Evolutionary conservation across 2,888 invertebrate species (phyloP), one percentile per base, ranked within the genome.

Genomic region (Macaria liturata): DNA sequence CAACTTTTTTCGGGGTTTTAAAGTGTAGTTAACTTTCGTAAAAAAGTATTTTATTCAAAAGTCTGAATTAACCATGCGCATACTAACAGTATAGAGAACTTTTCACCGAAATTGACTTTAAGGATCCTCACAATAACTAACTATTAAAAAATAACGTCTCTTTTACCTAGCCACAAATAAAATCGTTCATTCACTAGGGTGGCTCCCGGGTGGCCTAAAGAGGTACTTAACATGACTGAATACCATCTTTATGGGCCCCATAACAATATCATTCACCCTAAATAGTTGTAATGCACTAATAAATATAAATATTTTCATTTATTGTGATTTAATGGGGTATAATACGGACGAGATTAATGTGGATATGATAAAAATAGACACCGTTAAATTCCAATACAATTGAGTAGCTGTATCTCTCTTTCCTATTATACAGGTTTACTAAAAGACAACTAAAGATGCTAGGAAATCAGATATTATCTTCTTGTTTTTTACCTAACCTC

Each of bases 291-390:
- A 78, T 72, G 75, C 64, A 70, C 74, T 83, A 83, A 85, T 86
- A 88, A 87, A 88, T 88, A 88, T 82, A 82, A 88, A 88, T 88
- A 87, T 83, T 85, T 84, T 83, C 78, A 81, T 80, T 76, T 82
- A 74, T 76, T 78, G 76, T 88, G 88, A 88, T 88, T 88, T 88
- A 88, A 86, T 83, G 75, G 78, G 72, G 73, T 73, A 68, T 62
- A 59, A 61, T 51, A 51, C 54, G 20, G 56, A 40, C 1, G 65
- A 70, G 61, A 9, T 30, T 74, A 53, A 9, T 65, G 45, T 74
- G 78, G 84, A 84, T 72, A 73, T 9, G 46, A 43, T 44, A 4
- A 8, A 20, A 45, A 51, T 37, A 6, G 6, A 3, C 1, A 30
- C 20, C 20, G 20, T 20, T 20, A 20, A 20, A 20, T 20, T 20